Evolutionary conservation across 2,888 invertebrate species (phyloP), one percentile per base, ranked within the genome.

Genomic region (Polyommatus icarus): DNA sequence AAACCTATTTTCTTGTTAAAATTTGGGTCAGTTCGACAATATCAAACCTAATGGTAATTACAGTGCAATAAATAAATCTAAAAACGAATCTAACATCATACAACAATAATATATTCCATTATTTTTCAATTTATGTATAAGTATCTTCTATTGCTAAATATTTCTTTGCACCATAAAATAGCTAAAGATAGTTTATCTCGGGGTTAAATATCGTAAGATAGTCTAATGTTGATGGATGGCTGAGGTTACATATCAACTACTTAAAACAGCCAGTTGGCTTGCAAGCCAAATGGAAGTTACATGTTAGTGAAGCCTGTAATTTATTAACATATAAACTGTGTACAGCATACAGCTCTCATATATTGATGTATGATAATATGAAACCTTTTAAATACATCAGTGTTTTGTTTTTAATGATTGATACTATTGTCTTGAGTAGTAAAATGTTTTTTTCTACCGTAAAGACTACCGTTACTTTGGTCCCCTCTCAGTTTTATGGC

Each of bases 331-430:
- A 24, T 10, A 12, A 61, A 32, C 32, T 24, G 24, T 61, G 10
- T 61, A 61, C 12, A 61, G 4, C 24, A 24, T 61, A 61, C 24
- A 61, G 20, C 61, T 61, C 12, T 10, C 12, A 20, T 8, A 61
- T 61, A 61, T 61, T 61, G 12, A 61, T 61, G 12, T 20, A 61
- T 61, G 61, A 24, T 61, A 61, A 12, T 24, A 24, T 24, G 61
- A 61, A 61, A 61, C 24, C 24, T 61, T 24, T 61, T 24, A 61
- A 61, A 61, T 61, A 24, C 61, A 61, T 61, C 61, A 24, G 61
- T 24, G 24, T 61, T 61, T 61, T 8, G 20, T 59, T 8, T 20
- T 20, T 1, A 24, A 24, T 24, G 24, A 24, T 24, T 61, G 4
- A 61, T 61, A 61, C 1, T 59, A n/a, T 46, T 54, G 8, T 20